Conservation (phyloP, 2,888 invertebrate genomes). For the Drosophila maculinotata region DNA sequence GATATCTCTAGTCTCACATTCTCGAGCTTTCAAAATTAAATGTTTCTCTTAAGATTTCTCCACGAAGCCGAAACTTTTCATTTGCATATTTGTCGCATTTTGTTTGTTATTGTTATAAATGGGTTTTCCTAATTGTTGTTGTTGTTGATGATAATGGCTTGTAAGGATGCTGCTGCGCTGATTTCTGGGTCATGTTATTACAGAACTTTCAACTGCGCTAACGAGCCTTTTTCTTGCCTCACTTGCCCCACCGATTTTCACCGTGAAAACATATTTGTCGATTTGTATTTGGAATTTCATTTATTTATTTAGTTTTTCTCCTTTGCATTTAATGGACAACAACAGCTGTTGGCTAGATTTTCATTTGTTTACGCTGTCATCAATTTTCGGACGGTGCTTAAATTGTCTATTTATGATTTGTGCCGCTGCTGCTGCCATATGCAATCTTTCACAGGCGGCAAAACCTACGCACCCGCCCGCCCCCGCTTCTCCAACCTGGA, state of each 20-base stretch:
- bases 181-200: conserved; percentile 40
- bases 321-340: conserved; percentile 49
- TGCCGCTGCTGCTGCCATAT: conserved; percentile 57
- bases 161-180: conserved; percentile 3
- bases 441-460: conserved; percentile 54
- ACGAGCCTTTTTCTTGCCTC: conserved; percentile 4
- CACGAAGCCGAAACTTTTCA: conserved; percentile 29
- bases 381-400: conserved; percentile 56
- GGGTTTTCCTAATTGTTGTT: conserved; percentile 11
- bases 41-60: conserved; percentile 49
- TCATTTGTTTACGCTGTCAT: conserved; percentile 55
- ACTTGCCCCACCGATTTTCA: conserved; percentile 13
- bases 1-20: conserved; percentile 1
- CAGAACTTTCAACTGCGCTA: conserved; percentile 7
- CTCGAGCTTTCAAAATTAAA: neutral
- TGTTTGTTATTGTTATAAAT: conserved; percentile 26
- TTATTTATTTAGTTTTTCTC: conserved; percentile 16
- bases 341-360: conserved; percentile 56
- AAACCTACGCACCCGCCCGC: neutral
- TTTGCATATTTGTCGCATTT: conserved; percentile 53
- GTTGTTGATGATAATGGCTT: conserved; percentile 7
- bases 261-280: conserved; percentile 15
- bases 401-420: conserved; percentile 63
- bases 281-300: conserved; percentile 14
- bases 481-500: neutral